Conservation (phyloP, 1,140 invertebrate species). For the Theocolax elegans region DNA sequence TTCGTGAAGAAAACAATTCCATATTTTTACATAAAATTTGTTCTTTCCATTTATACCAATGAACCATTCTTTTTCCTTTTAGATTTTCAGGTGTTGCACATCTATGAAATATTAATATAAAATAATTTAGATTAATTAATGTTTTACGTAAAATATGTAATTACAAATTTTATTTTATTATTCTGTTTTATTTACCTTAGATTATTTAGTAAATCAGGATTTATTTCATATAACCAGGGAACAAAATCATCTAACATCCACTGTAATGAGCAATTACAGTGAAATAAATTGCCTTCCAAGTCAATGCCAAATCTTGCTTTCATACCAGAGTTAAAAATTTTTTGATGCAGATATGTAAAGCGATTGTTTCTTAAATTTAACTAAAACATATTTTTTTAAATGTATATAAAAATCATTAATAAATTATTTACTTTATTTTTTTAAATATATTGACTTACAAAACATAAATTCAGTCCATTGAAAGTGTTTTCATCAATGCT, state of each 20-base stretch:
- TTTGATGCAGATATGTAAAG: slow-evolving; percentile 47
- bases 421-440: slow-evolving; percentile 14
- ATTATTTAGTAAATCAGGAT: slow-evolving; percentile 48
- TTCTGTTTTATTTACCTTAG: slow-evolving; percentile 53
- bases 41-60: slow-evolving; percentile 58
- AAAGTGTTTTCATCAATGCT: slow-evolving; percentile 48
- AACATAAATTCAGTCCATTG: slow-evolving; percentile 51
- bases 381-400: slow-evolving; percentile 44
- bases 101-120: slow-evolving; percentile 40
- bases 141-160: too few species aligned
- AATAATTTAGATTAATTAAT: too few species aligned
- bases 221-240: slow-evolving; percentile 49
- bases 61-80: slow-evolving; percentile 51
- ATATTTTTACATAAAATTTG: slow-evolving; percentile 52
- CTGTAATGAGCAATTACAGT: slow-evolving; percentile 58
- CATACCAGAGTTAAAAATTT: slow-evolving; percentile 43
- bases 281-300: slow-evolving; percentile 61
- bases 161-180: neutral
- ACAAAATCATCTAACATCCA: slow-evolving; percentile 58
- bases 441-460: slow-evolving; percentile 51
- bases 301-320: slow-evolving; percentile 49
- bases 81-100: slow-evolving; percentile 51
- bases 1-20: slow-evolving; percentile 38
- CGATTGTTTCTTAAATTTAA: slow-evolving; percentile 58
- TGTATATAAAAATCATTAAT: slow-evolving; percentile 28